These are phyloP conservation scores for Silurus lanzhouensis DNA, from an alignment of 2,797 vertebrate genomes.

Conservation along the genomic window DNA sequence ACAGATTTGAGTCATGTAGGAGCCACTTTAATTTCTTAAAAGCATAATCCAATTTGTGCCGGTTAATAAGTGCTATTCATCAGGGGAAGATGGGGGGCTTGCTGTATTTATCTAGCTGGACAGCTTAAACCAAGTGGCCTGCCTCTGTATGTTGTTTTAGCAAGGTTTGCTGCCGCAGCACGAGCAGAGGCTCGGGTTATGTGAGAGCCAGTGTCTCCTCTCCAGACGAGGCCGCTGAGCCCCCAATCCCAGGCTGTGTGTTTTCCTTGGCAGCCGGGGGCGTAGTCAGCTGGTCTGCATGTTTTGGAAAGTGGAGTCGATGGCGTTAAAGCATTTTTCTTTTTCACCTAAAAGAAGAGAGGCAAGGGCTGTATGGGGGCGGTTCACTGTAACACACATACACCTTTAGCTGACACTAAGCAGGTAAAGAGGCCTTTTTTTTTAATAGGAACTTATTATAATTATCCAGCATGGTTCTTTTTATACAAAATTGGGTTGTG, in stretches of 20 bases:
- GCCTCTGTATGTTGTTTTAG: conserved; percentile 59
- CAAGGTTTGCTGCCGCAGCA: conserved; percentile 59
- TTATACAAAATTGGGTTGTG: neutral
- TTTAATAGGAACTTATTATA: neutral
- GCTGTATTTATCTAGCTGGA: conserved; percentile 75
- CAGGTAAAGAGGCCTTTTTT: neutral
- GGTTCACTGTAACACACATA: conserved; percentile 3
- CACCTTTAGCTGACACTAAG: conserved; percentile 16
- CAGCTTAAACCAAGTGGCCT: conserved; percentile 49
- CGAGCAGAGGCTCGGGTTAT: conserved; percentile 55
- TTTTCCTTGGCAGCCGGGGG: conserved; percentile 66
- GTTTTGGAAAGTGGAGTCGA: conserved; percentile 59
- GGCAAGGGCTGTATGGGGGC: neutral
- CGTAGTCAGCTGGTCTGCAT: conserved; percentile 67
- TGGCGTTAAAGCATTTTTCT: conserved; percentile 28
- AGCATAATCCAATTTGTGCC: conserved; percentile 70
- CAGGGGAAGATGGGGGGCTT: conserved; percentile 56
- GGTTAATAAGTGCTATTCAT: conserved; percentile 66
- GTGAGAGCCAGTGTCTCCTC: conserved; percentile 65
- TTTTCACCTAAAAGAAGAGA: neutral
- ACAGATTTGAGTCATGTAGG: conserved; percentile 53
- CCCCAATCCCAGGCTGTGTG: conserved; percentile 56
- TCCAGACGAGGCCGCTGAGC: conserved; percentile 51
- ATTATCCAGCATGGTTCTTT: neutral
- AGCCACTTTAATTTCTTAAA: conserved; percentile 50